phyloP scores from a whole-genome alignment of 2,797 vertebrate genomes.

The Notolepis coatsorum region DNA sequence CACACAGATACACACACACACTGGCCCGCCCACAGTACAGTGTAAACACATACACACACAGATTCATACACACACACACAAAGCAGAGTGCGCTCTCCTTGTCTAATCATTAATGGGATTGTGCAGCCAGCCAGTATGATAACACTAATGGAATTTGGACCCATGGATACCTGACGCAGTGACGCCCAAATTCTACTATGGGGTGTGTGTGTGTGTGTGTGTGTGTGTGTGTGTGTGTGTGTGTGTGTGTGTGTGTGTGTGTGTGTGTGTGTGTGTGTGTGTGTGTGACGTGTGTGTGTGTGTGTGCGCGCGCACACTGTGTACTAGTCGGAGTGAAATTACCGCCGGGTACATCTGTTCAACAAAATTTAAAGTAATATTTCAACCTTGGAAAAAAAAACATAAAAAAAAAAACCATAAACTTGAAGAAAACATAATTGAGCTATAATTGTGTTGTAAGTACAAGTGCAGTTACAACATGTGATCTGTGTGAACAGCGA shows the following conservation, averaged over 20 bases:
- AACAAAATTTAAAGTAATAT: constrained; percentile 23
- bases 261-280: too few species aligned
- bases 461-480: too few species aligned
- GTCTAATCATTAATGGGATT: constrained; percentile 47
- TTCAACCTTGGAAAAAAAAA: not conserved
- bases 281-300: too few species aligned
- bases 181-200: constrained; percentile 44
- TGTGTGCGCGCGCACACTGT: constrained; percentile 26
- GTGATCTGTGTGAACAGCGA: not conserved
- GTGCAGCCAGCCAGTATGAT: constrained; percentile 37
- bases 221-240: too few species aligned
- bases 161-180: constrained; percentile 42
- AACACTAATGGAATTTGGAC: constrained; percentile 57
- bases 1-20: not conserved
- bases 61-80: constrained; percentile 12
- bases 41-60: constrained; percentile 18
- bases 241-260: too few species aligned
- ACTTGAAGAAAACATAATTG: not conserved
- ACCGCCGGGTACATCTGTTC: constrained; percentile 23
- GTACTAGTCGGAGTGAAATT: constrained; percentile 46
- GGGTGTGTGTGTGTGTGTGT: too few species aligned
- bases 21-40: constrained; percentile 5
- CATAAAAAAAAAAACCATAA: not conserved
- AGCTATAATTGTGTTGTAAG: too few species aligned
- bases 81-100: not conserved